Percentiles rank a stretch among this genome's conserved stretches.
These are phyloP conservation scores for Eupithecia vulgata DNA, from an alignment of 2,888 invertebrate species.

Conservation along the genomic window DNA sequence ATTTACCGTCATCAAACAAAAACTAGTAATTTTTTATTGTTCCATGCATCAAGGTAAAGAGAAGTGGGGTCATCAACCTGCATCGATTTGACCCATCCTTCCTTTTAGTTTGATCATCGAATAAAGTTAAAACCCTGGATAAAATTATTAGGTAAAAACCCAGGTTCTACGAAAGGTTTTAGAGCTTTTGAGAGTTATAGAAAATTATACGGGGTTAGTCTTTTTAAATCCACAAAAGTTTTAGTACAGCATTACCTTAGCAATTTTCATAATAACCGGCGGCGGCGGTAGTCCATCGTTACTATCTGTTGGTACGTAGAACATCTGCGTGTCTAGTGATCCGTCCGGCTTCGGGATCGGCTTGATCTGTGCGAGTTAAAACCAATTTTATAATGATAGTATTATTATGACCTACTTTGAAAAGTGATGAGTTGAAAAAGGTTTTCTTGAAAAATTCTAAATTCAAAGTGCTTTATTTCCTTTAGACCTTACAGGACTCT, in stretches of 20 bases:
- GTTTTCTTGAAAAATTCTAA: too few relatives aligned
- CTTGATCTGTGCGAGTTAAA: slow-evolving; percentile 84
- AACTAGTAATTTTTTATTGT: too few relatives aligned
- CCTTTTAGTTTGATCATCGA: too few relatives aligned
- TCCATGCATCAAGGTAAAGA: too few relatives aligned
- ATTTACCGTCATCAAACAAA: too few relatives aligned
- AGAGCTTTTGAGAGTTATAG: background rate
- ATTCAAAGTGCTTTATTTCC: too few relatives aligned
- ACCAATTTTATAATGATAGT: slow-evolving; percentile 12
- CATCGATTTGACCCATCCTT: too few relatives aligned
- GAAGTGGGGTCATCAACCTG: too few relatives aligned
- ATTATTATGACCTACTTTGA: background rate
- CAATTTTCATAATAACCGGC: slow-evolving; percentile 69
- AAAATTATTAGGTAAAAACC: too few relatives aligned
- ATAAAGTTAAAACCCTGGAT: too few relatives aligned
- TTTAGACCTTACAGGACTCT: too few relatives aligned
- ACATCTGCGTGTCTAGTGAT: slow-evolving; percentile 89
- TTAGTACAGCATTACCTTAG: slow-evolving; percentile 58
- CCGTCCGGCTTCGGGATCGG: slow-evolving; percentile 92
- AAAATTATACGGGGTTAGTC: background rate
- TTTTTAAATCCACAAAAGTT: background rate
- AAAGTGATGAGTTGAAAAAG: too few relatives aligned
- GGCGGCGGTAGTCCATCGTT: slow-evolving; percentile 83
- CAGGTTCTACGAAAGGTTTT: background rate
- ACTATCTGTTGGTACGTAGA: slow-evolving; percentile 89